Evolutionary conservation across 1,140 invertebrate genomes (phyloP).

Genomic region (Pseudomyrmex concolor): DNA sequence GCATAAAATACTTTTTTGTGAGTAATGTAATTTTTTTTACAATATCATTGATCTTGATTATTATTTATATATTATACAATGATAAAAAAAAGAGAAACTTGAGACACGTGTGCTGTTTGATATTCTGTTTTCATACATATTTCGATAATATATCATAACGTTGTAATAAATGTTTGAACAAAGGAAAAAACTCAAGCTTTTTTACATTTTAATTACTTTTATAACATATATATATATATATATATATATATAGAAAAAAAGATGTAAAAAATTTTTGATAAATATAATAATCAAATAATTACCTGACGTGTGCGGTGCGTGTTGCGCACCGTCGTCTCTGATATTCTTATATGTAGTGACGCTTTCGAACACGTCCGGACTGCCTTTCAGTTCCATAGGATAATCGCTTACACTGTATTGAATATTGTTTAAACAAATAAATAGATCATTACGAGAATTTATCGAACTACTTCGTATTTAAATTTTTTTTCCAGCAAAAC

Average conservation of each 20-base stretch:
- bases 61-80: not conserved
- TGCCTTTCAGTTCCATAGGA: slow-evolving; percentile 86
- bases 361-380: slow-evolving; percentile 86
- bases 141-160: too few relatives aligned
- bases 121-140: too few relatives aligned
- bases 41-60: not conserved
- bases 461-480: not conserved
- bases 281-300: slow-evolving; percentile 58
- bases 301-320: slow-evolving; percentile 87
- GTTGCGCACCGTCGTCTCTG: slow-evolving; percentile 86
- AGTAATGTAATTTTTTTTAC: not conserved
- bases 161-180: too few relatives aligned
- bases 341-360: slow-evolving; percentile 88
- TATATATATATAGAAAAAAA: too few relatives aligned
- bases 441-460: not conserved
- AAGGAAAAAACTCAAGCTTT: too few relatives aligned
- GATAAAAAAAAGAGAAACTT: too few relatives aligned
- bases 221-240: too few relatives aligned
- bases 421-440: too few relatives aligned
- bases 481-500: too few relatives aligned
- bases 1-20: not conserved
- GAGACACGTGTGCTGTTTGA: too few relatives aligned
- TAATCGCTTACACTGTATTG: slow-evolving; percentile 86
- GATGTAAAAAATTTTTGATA: not conserved
- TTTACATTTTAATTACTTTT: too few relatives aligned